Conservation (phyloP, 2,113 vertebrate genomes). For the Poecile atricapillus region DNA sequence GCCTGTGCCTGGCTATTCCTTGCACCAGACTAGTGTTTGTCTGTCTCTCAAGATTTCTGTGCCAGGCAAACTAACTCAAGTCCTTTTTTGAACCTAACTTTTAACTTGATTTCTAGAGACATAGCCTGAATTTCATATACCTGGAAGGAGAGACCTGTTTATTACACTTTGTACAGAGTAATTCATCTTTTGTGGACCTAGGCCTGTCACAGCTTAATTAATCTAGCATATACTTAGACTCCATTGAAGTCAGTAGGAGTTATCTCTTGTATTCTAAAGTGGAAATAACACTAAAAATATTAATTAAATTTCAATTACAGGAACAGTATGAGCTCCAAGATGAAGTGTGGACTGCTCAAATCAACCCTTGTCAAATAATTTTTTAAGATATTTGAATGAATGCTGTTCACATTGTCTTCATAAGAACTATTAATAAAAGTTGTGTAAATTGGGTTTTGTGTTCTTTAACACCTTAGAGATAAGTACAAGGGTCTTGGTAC, state of each 20-base stretch:
- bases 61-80: neutral
- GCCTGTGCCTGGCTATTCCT: neutral
- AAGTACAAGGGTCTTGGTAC: neutral
- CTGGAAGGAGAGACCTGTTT: neutral
- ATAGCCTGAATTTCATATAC: neutral
- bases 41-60: neutral
- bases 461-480: neutral
- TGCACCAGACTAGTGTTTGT: neutral
- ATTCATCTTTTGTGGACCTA: neutral
- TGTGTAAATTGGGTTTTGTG: neutral
- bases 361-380: neutral
- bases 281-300: neutral
- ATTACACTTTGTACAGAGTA: neutral
- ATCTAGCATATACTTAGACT: neutral
- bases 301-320: neutral
- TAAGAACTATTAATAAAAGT: neutral
- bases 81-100: neutral
- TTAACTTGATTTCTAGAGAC: neutral
- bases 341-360: neutral
- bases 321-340: neutral
- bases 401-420: neutral
- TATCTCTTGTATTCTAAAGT: neutral
- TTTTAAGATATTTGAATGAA: neutral
- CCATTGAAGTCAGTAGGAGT: neutral
- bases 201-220: neutral